Evolutionary conservation across 1,140 invertebrate genomes (phyloP), one percentile per base, ranked within the genome.

Genomic region (Zaprionus capensis): DNA sequence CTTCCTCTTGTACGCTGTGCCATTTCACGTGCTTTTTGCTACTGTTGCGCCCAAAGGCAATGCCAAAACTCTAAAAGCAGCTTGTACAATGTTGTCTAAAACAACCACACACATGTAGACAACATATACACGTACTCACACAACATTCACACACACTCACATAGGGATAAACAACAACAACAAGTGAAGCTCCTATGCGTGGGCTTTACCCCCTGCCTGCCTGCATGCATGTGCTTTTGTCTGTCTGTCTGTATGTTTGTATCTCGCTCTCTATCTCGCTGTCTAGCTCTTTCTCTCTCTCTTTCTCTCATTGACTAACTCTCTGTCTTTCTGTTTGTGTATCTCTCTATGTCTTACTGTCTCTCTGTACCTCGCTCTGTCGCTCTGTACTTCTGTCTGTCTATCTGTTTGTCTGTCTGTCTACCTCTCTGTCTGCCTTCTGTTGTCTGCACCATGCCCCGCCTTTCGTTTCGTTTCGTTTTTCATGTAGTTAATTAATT

Each of bases 401-500:
- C 58, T 56, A 56, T 65, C 56, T 28, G 65, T 49, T 61, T 78
- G 69, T 64, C 38, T 65, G 36, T 31, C 65, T 70, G 64, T 64
- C 63, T 57, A 59, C 51, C 46, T 71, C 64, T 67, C 51, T 26
- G 65, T 24, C 65, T 75, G 71, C 63, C 59, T 53, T 69, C 31
- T 62, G 55, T 53, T 69, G 51, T 76, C 76, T 72, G 53, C 70
- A 46, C 38, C 36, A 11, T 34, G 70, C 26, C 57, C 20, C 24
- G 20, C 46, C 17, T 22, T 20, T 4, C 7, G 11, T 24, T 20
- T 49, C 20, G 46, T 51, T 51, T 51, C 68, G 68, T 69, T 78
- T 81, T 78, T 81, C 75, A 69, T 84, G 82, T 84, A 84, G 81
- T 84, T 84, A 84, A 84, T 84, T 84, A 84, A 84, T 84, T 84